Percentiles rank a stretch among this genome's conserved stretches.
Conservation (phyloP, 2,888 invertebrate species). For the Andrena fulva region DNA sequence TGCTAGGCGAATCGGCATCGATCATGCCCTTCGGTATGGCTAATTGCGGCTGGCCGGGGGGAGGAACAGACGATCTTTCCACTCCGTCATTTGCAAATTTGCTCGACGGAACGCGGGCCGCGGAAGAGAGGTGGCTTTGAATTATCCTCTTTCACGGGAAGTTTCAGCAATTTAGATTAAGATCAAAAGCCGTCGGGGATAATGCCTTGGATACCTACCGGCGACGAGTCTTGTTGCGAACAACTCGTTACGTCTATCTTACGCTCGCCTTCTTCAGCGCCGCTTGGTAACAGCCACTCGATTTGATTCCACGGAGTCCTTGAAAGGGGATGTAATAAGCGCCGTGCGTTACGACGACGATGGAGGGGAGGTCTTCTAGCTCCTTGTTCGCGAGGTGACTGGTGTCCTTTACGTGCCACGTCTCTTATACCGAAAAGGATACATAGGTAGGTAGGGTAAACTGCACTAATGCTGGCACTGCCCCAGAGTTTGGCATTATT, state of each 20-base stretch:
- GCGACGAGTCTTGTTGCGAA: slow-evolving; percentile 35
- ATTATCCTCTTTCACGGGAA: slow-evolving; percentile 57
- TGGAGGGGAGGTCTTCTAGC: background rate
- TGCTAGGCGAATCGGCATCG: slow-evolving; percentile 42
- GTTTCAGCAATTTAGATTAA: slow-evolving; percentile 74
- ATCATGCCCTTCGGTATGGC: slow-evolving; percentile 46
- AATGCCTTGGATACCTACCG: slow-evolving; percentile 56
- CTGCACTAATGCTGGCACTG: too few species aligned
- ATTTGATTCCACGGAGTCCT: slow-evolving; percentile 21
- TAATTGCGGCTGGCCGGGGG: slow-evolving; percentile 54
- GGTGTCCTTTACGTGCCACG: background rate
- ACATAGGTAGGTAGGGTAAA: too few species aligned
- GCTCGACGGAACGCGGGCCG: slow-evolving; percentile 27
- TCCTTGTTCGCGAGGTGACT: background rate
- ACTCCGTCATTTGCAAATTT: slow-evolving; percentile 58
- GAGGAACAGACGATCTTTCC: slow-evolving; percentile 42
- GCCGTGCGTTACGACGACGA: background rate
- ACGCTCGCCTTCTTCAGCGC: slow-evolving; percentile 31
- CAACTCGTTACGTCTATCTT: slow-evolving; percentile 48
- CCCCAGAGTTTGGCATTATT: too few species aligned
- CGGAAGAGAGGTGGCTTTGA: slow-evolving; percentile 33
- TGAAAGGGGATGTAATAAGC: background rate
- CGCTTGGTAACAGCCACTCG: slow-evolving; percentile 12
- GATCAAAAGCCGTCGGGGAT: slow-evolving; percentile 74
- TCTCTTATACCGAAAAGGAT: too few species aligned